A percentile compares a stretch with the other conserved stretches of the same genome.
Conservation (phyloP, 2,113 vertebrate genomes). For the Brachirus orientalis region DNA sequence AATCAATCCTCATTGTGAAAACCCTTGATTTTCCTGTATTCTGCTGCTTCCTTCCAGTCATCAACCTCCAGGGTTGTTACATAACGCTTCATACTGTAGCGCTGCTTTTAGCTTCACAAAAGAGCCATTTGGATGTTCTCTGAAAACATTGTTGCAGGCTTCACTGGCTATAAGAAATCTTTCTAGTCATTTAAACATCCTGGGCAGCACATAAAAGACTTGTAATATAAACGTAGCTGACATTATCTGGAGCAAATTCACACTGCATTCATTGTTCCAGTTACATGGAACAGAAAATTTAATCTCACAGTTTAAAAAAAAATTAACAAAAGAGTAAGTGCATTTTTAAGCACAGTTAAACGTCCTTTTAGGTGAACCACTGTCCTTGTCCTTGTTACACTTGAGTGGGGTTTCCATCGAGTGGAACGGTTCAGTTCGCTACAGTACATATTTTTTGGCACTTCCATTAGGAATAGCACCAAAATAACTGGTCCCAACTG, state of each 20-base stretch:
- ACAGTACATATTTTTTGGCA: no score
- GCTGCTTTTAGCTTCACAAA: constrained; percentile 64
- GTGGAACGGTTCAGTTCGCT: no score
- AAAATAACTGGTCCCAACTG: no score
- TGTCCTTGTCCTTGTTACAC: no score
- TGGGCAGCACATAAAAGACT: constrained; percentile 28
- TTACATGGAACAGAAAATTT: no score
- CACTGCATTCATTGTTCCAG: no score
- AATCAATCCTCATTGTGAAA: constrained; percentile 36
- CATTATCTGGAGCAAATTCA: background rate
- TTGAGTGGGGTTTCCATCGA: no score
- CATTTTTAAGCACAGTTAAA: no score
- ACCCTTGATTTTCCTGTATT: constrained; percentile 25
- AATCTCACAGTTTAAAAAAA: no score
- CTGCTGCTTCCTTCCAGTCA: constrained; percentile 43
- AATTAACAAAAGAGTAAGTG: no score
- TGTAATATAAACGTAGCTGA: constrained; percentile 1
- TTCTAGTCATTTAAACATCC: constrained; percentile 35
- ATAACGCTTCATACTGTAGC: constrained; percentile 43
- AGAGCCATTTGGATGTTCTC: constrained; percentile 34
- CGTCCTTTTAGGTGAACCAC: no score
- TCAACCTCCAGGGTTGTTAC: constrained; percentile 70
- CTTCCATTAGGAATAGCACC: no score
- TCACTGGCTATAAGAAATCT: constrained; percentile 25
- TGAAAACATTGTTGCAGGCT: constrained; percentile 50